Base-by-base conservation (phyloP, 2,888 invertebrate genomes). In the Eudemis profundana region DNA sequence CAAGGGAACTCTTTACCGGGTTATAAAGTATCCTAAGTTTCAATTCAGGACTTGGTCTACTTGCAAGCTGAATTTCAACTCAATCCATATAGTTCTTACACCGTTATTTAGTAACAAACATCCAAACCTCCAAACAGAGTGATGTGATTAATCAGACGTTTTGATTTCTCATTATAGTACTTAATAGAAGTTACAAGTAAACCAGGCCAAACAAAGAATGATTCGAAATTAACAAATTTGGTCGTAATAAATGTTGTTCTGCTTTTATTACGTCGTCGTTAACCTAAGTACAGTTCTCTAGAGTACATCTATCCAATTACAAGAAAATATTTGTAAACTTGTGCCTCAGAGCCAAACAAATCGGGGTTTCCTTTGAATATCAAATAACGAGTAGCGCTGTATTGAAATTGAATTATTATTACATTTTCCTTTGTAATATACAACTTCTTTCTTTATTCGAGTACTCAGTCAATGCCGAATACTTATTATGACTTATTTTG, bases 321-420 rank as follows among this genome's bases (percentile, higher is more conserved):
- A 40, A 19, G 56, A 56, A 63, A 38, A 54, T 47, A 54, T 56
- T 56, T 42, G 40, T 49, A 54, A 49, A 56, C 19, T 46, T 29
- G 40, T 21, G 12, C 40, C 29, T 14, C 15, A 17, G 4, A 21
- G 40, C 62, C 21, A 63, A 63, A 63, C 49, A 56, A 56, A 63
- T 63, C 15, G 40, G n/a, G n/a, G 29, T 40, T 49, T 49, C 40
- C 54, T 63, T 49, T 56, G 54, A 47, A 29, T 49, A 63, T 63
- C 62, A 56, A 62, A 63, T 56, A 49, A 49, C 49, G 29, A 56
- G 50, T 19, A 29, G 17, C 36, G 53, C 19, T 49, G 38, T 40
- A 56, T 63, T 42, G 40, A 63, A 63, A 56, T 56, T 40, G 49
- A 14, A 49, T 54, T 21, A 27, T 49, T 15, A 33, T 40, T 49